Percentiles rank a stretch among this genome's conserved stretches.
These are phyloP conservation scores for Drosophila ezoana DNA, from an alignment of 2,888 invertebrate genomes.

Conservation along the genomic window DNA sequence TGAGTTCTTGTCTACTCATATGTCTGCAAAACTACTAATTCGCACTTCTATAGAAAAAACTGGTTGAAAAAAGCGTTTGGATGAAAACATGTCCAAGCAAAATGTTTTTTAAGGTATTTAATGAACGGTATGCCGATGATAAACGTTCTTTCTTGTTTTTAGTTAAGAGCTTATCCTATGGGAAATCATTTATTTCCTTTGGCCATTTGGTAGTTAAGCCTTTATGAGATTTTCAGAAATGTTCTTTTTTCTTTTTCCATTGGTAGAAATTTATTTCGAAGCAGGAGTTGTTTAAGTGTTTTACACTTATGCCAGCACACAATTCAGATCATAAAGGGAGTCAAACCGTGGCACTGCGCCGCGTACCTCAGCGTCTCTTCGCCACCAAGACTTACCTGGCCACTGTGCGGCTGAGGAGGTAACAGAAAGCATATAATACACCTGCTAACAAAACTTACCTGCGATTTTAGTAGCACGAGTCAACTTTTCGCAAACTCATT, in stretches of 20 bases:
- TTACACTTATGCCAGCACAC: neutral
- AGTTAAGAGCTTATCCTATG: neutral
- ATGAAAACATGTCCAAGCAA: no score
- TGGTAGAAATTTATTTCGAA: slow-evolving; percentile 5
- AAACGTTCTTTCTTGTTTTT: no score
- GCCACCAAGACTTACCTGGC: neutral
- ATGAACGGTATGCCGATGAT: no score
- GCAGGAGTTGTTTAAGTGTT: slow-evolving; percentile 3
- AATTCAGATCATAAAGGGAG: slow-evolving; percentile 12
- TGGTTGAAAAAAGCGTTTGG: no score
- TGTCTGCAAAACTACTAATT: no score
- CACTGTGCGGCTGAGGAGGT: neutral
- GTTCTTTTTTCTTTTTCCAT: neutral
- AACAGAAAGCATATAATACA: neutral
- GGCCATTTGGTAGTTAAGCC: neutral
- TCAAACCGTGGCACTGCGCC: neutral
- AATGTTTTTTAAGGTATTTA: no score
- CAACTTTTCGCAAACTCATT: neutral
- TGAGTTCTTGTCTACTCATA: no score
- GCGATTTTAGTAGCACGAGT: neutral
- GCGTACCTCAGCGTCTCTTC: neutral
- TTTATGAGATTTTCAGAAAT: neutral
- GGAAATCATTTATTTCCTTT: slow-evolving; percentile 1
- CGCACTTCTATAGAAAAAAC: no score
- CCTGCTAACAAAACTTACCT: neutral